Evolutionary conservation across 2,888 invertebrate genomes (phyloP).

Genomic region (Gandaritis pyraliata): DNA sequence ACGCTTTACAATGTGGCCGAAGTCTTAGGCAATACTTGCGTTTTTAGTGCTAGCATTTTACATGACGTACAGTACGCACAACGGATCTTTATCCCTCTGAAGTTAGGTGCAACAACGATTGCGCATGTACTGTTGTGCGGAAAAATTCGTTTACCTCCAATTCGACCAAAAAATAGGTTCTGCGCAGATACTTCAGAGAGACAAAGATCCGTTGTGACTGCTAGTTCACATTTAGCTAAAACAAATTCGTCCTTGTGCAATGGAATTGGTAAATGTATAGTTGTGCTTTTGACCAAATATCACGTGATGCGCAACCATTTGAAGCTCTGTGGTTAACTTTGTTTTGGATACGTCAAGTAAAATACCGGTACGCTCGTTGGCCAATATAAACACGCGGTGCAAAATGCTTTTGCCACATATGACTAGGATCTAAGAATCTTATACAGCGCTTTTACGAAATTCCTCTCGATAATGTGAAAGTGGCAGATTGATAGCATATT

Average conservation of each 20-base stretch:
- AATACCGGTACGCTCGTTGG: conserved; percentile 5
- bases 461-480: conserved; percentile 7
- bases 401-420: conserved; percentile 2
- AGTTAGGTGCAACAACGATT: no score
- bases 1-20: not conserved
- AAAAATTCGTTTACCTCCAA: no score
- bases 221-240: no score
- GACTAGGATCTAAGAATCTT: conserved; percentile 12
- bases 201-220: no score
- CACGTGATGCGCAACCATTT: no score
- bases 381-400: conserved; percentile 11
- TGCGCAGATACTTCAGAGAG: no score
- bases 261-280: no score
- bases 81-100: no score
- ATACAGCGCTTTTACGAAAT: conserved; percentile 12
- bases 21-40: conserved; percentile 11
- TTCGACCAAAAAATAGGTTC: no score
- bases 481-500: conserved; percentile 20
- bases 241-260: not conserved
- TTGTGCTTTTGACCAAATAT: no score
- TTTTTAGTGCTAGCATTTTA: not conserved
- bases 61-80: not conserved
- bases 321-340: no score
- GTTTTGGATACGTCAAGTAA: not conserved
- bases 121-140: no score